Conservation (phyloP, 2,113 vertebrate species). For the Turnix velox region DNA sequence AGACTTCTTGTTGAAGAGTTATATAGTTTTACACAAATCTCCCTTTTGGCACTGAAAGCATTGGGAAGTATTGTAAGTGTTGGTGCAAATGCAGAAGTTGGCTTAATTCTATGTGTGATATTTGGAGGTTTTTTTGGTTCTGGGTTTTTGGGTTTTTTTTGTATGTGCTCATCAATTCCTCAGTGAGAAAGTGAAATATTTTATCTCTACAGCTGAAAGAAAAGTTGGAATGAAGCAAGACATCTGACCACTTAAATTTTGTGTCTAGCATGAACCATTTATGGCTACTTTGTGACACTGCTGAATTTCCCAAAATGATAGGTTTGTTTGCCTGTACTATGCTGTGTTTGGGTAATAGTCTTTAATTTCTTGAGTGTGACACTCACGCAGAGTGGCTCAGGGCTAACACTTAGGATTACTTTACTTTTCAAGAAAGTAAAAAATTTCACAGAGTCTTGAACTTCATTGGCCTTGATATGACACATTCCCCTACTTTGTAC, state of each 20-base stretch:
- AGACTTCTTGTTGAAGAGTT: not conserved
- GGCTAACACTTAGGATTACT: not conserved
- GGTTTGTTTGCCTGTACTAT: not conserved
- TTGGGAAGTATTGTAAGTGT: not conserved
- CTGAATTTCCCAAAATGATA: not conserved
- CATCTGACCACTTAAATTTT: not conserved
- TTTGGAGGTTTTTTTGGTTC: too few relatives aligned
- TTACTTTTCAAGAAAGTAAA: not conserved
- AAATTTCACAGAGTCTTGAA: not conserved
- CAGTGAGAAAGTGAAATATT: not conserved
- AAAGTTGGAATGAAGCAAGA: not conserved
- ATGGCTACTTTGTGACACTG: not conserved
- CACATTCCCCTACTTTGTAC: constrained; percentile 32
- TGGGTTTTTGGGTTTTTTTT: too few relatives aligned
- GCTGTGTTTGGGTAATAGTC: not conserved
- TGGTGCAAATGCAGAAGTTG: not conserved
- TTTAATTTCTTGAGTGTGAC: not conserved
- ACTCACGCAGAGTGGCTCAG: not conserved
- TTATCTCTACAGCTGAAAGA: not conserved
- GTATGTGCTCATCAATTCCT: not conserved
- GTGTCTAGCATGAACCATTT: not conserved
- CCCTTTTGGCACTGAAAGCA: not conserved
- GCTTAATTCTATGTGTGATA: not conserved
- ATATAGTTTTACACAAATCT: not conserved
- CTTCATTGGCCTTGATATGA: not conserved